Conservation (phyloP, 2,797 vertebrate species). For the Lepus oiostolus region DNA sequence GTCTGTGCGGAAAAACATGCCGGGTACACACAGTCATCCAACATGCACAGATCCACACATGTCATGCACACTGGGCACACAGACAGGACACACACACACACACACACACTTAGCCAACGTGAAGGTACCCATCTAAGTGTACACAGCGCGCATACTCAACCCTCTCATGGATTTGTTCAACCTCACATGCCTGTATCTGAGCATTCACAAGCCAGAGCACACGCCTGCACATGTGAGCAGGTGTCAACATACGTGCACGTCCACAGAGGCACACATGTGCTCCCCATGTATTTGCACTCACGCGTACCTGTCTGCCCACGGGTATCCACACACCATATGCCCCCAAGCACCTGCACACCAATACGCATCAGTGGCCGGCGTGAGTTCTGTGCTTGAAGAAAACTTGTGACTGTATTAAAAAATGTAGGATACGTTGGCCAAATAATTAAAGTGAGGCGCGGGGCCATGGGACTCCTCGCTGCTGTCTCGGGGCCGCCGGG, state of each 20-base stretch:
- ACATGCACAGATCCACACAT: not conserved
- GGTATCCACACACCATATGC: not conserved
- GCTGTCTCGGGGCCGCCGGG: conserved; percentile 89
- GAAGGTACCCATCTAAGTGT: fast-evolving
- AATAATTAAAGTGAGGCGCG: conserved; percentile 89
- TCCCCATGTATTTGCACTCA: not conserved
- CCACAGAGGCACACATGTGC: not conserved
- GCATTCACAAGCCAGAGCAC: not conserved
- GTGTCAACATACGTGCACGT: not conserved
- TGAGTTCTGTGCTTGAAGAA: conserved; percentile 86
- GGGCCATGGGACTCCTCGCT: conserved; percentile 84
- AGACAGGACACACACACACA: too few species aligned
- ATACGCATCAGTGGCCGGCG: conserved; percentile 74
- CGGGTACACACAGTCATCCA: not conserved
- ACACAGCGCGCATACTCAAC: too few species aligned
- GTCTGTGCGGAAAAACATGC: not conserved
- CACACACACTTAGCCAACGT: not conserved
- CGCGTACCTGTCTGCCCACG: not conserved
- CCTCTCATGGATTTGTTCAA: not conserved
- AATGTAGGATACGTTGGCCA: conserved; percentile 87
- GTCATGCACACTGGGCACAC: not conserved
- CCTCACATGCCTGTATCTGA: too few species aligned
- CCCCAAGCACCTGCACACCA: not conserved
- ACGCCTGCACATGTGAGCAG: not conserved
- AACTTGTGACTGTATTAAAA: conserved; percentile 86